Percentiles rank a stretch among this genome's conserved stretches.
Conservation (phyloP, 1,140 invertebrate genomes). For the Drosophila punjabiensis region DNA sequence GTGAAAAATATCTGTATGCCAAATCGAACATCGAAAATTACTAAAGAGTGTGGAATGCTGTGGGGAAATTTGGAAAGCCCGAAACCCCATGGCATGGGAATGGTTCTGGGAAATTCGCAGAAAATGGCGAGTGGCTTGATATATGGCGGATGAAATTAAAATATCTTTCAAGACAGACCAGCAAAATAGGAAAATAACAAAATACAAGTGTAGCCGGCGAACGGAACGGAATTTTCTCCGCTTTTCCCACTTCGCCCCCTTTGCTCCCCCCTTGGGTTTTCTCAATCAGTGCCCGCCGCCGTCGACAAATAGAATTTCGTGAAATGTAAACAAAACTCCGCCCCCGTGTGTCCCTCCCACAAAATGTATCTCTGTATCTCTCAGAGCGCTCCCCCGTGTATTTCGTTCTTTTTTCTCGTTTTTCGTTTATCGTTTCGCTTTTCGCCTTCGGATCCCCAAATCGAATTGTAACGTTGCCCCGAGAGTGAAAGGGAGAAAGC, state of each 20-base stretch:
- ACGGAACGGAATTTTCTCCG: conserved; percentile 26
- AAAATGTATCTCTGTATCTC: conserved; percentile 48
- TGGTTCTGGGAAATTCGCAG: conserved; percentile 47
- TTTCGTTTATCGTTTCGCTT: conserved; percentile 36
- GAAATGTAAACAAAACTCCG: conserved; percentile 85
- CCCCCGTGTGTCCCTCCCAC: conserved; percentile 68
- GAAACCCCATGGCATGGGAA: conserved; percentile 9
- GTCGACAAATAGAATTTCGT: conserved; percentile 84
- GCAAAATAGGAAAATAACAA: conserved; percentile 22
- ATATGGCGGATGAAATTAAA: conserved; percentile 70
- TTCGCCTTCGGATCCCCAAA: conserved; percentile 22
- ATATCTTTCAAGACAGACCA: conserved; percentile 71
- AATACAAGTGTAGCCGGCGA: conserved; percentile 25
- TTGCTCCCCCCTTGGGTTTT: conserved; percentile 19
- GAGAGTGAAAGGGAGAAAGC: conserved; percentile 5
- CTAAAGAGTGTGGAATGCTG: conserved; percentile 22
- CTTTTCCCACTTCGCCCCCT: neutral
- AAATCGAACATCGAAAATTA: conserved; percentile 28
- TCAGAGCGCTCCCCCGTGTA: conserved; percentile 32
- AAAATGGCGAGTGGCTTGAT: conserved; percentile 70
- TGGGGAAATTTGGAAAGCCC: conserved; percentile 35
- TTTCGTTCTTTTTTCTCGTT: conserved; percentile 14
- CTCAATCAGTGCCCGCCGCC: conserved; percentile 69
- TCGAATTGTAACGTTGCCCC: conserved; percentile 51
- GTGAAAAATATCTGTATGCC: conserved; percentile 39